Evolutionary conservation across 2,113 vertebrate species (phyloP).

Genomic region (Neolamprologus cancellatus): DNA sequence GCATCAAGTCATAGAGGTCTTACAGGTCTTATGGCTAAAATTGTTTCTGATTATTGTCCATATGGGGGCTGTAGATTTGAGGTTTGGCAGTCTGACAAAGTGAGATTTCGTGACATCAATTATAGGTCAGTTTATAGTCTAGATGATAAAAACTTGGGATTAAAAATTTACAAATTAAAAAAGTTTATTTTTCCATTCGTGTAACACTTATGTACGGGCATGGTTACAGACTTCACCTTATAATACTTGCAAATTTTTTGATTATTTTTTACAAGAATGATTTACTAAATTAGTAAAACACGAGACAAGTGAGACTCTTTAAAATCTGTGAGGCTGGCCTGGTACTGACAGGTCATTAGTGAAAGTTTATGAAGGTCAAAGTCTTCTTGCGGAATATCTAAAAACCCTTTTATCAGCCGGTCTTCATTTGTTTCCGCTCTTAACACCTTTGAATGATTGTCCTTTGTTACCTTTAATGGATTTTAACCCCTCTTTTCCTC

Average conservation of each 20-base stretch:
- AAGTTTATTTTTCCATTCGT: neutral
- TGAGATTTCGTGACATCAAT: neutral
- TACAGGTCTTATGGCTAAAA: neutral
- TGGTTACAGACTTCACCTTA: neutral
- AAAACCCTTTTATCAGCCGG: neutral
- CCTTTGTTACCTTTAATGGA: conserved; percentile 18
- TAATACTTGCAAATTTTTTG: neutral
- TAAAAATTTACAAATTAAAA: neutral
- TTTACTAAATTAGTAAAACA: neutral
- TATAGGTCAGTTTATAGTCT: neutral
- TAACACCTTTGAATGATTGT: conserved; percentile 5
- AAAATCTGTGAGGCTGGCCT: neutral
- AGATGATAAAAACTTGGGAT: neutral
- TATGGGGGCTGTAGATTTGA: neutral
- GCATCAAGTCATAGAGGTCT: neutral
- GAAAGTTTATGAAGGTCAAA: neutral
- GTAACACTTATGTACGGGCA: neutral
- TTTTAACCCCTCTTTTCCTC: conserved; percentile 26
- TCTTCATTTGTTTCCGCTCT: neutral
- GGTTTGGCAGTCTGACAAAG: neutral
- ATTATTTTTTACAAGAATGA: neutral
- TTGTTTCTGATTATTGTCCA: neutral
- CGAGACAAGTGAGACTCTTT: neutral
- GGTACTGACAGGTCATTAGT: conserved; percentile 9
- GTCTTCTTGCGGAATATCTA: neutral